phyloP scores from a whole-genome alignment of 2,113 vertebrate species.

The Pungitius pungitius region DNA sequence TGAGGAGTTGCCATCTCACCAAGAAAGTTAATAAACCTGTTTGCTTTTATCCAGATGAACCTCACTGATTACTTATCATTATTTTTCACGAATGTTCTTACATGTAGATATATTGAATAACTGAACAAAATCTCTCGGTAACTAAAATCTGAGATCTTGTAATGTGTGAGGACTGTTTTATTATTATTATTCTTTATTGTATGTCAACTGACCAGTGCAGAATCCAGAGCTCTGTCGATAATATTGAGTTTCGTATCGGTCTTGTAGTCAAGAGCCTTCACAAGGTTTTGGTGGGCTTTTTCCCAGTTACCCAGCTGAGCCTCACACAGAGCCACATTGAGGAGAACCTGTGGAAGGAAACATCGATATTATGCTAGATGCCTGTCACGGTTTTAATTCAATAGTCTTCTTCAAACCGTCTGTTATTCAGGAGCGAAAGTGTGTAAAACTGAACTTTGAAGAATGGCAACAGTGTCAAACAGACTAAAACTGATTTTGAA shows the following conservation, averaged over 20 bases:
- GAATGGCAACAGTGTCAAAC: background rate
- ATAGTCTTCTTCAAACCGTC: background rate
- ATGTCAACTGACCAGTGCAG: constrained; percentile 83
- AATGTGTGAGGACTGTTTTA: background rate
- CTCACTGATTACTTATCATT: background rate
- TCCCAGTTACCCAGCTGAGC: constrained; percentile 87
- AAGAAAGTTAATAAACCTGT: background rate
- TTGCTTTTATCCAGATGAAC: background rate
- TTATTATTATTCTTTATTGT: background rate
- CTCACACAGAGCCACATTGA: constrained; percentile 86
- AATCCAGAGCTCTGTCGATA: constrained; percentile 89
- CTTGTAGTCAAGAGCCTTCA: constrained; percentile 83
- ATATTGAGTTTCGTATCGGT: constrained; percentile 85
- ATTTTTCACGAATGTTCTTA: background rate
- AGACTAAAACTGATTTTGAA: background rate
- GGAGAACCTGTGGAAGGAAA: constrained; percentile 83
- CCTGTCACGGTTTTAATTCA: background rate
- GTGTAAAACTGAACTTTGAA: background rate
- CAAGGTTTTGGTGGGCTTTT: constrained; percentile 87
- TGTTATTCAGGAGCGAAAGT: background rate
- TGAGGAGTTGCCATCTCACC: background rate
- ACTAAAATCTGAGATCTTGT: background rate
- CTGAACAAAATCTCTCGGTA: background rate
- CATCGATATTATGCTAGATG: background rate
- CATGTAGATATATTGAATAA: background rate